Conservation (phyloP, 2,113 vertebrate genomes). For the Megalops atlanticus region DNA sequence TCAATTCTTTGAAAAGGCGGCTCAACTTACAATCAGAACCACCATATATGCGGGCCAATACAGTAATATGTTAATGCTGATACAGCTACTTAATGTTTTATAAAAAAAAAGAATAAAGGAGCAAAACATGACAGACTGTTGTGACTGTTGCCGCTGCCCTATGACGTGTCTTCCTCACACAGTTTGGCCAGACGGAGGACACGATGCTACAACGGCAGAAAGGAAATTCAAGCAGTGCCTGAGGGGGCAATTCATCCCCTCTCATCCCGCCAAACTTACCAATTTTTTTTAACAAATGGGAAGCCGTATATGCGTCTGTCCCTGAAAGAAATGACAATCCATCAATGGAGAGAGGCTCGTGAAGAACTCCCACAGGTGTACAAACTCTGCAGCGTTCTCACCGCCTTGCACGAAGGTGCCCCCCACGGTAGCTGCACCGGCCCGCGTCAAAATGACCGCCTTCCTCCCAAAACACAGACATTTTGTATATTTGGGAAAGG, state of each 20-base stretch:
- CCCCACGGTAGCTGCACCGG: neutral
- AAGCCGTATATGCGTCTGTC: neutral
- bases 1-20: no score
- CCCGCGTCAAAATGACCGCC: neutral
- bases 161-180: no score
- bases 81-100: no score
- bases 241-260: neutral
- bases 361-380: neutral
- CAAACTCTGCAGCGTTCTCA: neutral
- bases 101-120: no score
- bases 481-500: slow-evolving; percentile 18
- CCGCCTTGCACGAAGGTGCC: slow-evolving; percentile 8
- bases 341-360: neutral
- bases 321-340: neutral
- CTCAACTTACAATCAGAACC: no score
- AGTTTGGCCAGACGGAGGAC: no score
- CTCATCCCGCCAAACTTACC: neutral
- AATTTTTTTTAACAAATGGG: neutral
- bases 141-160: no score
- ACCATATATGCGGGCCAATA: no score
- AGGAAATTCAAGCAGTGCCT: neutral
- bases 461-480: slow-evolving; percentile 14
- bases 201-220: no score
- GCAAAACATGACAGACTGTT: no score
- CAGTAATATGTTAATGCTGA: no score